Evolutionary conservation across 2,113 vertebrate species (phyloP), one percentile per base, ranked within the genome.

Genomic region (Heterochromis multidens): DNA sequence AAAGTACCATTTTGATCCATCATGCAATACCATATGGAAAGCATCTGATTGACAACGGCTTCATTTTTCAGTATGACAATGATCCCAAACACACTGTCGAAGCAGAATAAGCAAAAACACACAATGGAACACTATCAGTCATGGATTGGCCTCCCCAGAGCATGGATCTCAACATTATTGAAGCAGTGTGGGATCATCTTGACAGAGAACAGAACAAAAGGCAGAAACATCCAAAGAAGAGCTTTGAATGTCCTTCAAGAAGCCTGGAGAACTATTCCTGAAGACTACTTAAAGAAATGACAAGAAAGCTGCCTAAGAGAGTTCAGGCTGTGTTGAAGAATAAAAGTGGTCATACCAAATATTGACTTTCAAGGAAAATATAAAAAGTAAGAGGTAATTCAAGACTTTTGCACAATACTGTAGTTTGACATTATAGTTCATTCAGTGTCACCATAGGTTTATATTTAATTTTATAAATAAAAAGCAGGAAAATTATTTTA

Each of bases 161-260:
- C n/a, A 14, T 7, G 0, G 63, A 43, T 13, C 63, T 46, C 3
- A 70, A 17, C 0, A 43, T 70, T 70, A 46, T 4, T 46, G 14
- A 2, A 46, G 8, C 14, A 70, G 63, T 27, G 37, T 2, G 63
- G 63, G 63, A 46, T 70, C 37, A 27, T 46, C 14, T 17, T 10
- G 37, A 67, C 14, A 67, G 14, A 43, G 37, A 67, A 25, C 63
- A 2, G 37, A 43, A 14, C 4, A 17, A 70, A 70, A 70, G 1
- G 23, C n/a, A n/a, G n/a, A n/a, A n/a, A n/a, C n/a, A n/a, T n/a
- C n/a, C n/a, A n/a, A n/a, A n/a, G n/a, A n/a, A n/a, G n/a, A n/a
- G n/a, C 63, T 46, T 70, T 46, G 25, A 46, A 27, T 70, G 37
- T 46, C 63, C 63, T 46, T 23, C 63, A 27, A 46, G 23, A 8